These are phyloP conservation scores for Phyllotreta cruciferae DNA, from an alignment of 2,888 invertebrate genomes.

Conservation along the genomic window DNA sequence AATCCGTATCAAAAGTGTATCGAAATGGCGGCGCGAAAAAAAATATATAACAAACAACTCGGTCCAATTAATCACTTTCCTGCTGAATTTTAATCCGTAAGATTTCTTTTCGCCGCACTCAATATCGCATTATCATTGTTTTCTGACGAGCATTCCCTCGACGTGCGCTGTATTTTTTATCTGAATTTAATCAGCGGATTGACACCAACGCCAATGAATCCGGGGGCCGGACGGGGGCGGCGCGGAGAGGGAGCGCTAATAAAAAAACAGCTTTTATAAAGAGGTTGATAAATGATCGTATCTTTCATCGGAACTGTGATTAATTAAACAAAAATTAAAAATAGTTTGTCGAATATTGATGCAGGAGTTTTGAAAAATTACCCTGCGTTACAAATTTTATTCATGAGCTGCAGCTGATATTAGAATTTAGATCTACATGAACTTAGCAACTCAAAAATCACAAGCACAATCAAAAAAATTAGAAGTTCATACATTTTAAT, in stretches of 20 bases:
- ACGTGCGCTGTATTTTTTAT: conserved; percentile 37
- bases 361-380: background rate
- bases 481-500: no score
- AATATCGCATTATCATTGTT: conserved; percentile 41
- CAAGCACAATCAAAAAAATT: no score
- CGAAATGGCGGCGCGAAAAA: conserved; percentile 7
- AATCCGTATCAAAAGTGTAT: conserved; percentile 28
- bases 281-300: conserved; percentile 55
- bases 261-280: conserved; percentile 52
- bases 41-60: background rate
- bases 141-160: conserved; percentile 31
- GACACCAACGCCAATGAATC: conserved; percentile 36
- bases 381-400: background rate
- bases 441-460: no score
- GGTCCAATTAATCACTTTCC: conserved; percentile 28
- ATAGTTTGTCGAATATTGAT: conserved; percentile 45
- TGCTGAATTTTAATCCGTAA: conserved; percentile 31
- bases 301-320: conserved; percentile 51
- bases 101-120: conserved; percentile 35
- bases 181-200: conserved; percentile 43
- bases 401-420: no score
- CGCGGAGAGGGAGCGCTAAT: conserved; percentile 45
- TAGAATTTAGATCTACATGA: no score
- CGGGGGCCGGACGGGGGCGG: conserved; percentile 15
- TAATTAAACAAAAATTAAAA: conserved; percentile 54